phyloP scores from a whole-genome alignment of 2,888 invertebrate genomes.

The Drosophila suboccidentalis region DNA sequence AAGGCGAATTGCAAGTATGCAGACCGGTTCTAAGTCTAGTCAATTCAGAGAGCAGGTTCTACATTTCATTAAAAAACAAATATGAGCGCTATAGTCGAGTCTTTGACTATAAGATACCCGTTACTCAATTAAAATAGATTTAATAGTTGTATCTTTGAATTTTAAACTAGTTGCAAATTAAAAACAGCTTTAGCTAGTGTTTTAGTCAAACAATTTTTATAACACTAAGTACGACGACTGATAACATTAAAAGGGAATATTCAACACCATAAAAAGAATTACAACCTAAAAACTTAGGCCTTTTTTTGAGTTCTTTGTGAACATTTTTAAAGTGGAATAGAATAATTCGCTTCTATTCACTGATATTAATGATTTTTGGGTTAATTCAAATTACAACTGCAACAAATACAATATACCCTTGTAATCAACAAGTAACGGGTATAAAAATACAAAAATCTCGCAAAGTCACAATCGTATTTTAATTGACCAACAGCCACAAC shows the following conservation, averaged over 20 bases:
- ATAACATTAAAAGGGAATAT: too few species aligned
- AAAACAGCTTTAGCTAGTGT: background rate
- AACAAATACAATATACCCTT: background rate
- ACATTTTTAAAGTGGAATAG: background rate
- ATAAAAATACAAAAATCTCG: slow-evolving; percentile 19
- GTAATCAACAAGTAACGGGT: background rate
- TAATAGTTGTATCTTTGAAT: background rate
- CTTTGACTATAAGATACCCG: background rate
- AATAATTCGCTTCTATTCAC: background rate
- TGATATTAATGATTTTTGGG: background rate
- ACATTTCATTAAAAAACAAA: slow-evolving; percentile 37
- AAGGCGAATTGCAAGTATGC: slow-evolving; percentile 39
- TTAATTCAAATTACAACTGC: background rate
- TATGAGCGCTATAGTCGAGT: background rate
- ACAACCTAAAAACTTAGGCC: too few species aligned
- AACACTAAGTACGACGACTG: background rate
- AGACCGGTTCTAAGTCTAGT: slow-evolving; percentile 58
- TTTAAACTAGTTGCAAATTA: background rate
- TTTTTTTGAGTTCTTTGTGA: too few species aligned
- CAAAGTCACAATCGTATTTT: slow-evolving; percentile 51
- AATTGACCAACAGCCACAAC: slow-evolving; percentile 55
- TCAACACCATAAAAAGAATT: too few species aligned
- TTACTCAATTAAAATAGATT: background rate
- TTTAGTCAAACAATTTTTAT: background rate
- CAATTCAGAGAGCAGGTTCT: slow-evolving; percentile 70